phyloP scores from a whole-genome alignment of 1,140 invertebrate genomes.

The Lanistes nyassanus region DNA sequence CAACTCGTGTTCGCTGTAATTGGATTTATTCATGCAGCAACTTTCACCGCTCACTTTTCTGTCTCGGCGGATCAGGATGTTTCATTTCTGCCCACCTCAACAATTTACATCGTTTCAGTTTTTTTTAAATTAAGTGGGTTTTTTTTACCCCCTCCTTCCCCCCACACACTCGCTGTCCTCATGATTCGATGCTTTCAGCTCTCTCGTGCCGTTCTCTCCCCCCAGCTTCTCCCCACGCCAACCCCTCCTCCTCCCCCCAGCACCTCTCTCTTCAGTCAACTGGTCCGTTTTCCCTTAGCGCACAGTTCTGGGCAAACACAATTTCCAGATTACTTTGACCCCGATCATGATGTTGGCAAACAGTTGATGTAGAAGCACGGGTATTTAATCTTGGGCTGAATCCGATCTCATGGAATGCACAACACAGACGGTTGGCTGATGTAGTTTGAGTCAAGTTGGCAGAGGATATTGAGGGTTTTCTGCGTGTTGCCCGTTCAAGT shows the following conservation, averaged over 20 bases:
- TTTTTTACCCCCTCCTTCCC: not conserved
- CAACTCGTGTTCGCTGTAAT: not conserved
- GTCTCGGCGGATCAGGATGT: not conserved
- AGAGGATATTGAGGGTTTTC: too few relatives aligned
- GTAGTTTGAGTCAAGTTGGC: not conserved
- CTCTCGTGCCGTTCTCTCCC: not conserved
- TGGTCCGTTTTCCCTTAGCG: not conserved
- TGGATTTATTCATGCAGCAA: constrained; percentile 3
- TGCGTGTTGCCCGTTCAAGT: too few relatives aligned
- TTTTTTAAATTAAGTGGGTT: not conserved
- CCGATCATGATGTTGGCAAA: not conserved
- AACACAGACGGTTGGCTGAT: not conserved
- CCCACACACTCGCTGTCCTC: not conserved
- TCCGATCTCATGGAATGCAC: not conserved
- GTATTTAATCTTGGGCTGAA: not conserved
- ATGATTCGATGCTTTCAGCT: not conserved
- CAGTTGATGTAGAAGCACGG: not conserved
- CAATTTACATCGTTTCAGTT: not conserved
- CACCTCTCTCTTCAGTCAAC: not conserved
- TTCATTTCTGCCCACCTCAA: not conserved
- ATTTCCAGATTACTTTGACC: not conserved
- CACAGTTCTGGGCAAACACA: not conserved
- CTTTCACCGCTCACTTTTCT: constrained; percentile 1
- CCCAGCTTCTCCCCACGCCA: not conserved
- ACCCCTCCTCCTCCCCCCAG: not conserved